Evolutionary conservation across 2,888 invertebrate species (phyloP), one percentile per base, ranked within the genome.

Genomic region (Drosophila siamana): DNA sequence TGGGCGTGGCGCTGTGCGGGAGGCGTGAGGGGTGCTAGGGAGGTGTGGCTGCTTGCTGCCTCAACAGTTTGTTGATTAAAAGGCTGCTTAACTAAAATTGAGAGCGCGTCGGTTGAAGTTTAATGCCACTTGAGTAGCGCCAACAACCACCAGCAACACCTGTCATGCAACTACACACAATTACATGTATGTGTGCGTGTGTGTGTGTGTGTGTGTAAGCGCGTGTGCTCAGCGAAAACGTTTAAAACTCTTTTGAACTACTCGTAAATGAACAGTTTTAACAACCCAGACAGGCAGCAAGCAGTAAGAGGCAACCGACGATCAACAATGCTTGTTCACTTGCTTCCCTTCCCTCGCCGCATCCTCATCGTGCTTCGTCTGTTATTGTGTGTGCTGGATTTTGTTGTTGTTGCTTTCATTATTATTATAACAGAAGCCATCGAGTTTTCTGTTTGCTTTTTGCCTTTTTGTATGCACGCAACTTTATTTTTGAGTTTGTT

Each of bases 61-160:
- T 80, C 83, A 87, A 82, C 85, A 85, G 85, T 74, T 83, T 85
- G 87, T 76, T 87, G 87, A 85, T 85, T 85, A 85, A 85, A 87
- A 87, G 80, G 71, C 80, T 74, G 80, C 72, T 78, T 82, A 75
- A 75, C 80, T 69, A 78, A 84, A 80, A 71, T 84, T 64, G 55
- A 69, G 75, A 69, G 64, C 57, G 59, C 70, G 60, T 61, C 68
- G 66, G 67, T 66, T 73, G 54, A 73, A 67, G 64, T 75, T 70
- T 64, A 76, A 77, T 66, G 63, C 73, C 72, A 66, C 67, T 67
- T 52, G 65, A 69, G 47, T 38, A 40, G 51, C 59, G 56, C 19
- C 36, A 67, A 47, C 54, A 59, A 13, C 44, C 44, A 51, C 28
- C 48, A 44, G 6, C 52, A 62, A 36, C 51, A 57, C 36, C 40